Percentiles rank a stretch among this genome's conserved stretches.
Evolutionary conservation across 2,888 invertebrate genomes (phyloP).

Genomic region (Clusia tigrina): DNA sequence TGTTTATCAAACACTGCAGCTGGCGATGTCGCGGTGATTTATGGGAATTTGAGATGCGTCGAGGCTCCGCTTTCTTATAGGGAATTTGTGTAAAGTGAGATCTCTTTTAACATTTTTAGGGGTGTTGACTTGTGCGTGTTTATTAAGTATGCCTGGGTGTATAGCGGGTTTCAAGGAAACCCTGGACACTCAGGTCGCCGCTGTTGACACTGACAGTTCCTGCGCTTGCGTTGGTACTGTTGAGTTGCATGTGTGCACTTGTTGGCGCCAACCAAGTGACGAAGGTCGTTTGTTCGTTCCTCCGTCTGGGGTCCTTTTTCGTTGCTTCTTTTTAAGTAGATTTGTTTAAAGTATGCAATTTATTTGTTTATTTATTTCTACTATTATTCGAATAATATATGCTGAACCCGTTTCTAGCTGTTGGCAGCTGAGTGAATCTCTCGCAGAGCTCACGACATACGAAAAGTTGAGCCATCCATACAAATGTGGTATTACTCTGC

Average conservation of each 20-base stretch:
- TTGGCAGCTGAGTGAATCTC: too few relatives aligned
- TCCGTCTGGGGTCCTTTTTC: too few relatives aligned
- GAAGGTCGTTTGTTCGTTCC: constrained; percentile 6
- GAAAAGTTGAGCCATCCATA: too few relatives aligned
- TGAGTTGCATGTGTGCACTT: too few relatives aligned
- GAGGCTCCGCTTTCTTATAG: constrained; percentile 35
- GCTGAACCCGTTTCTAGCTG: too few relatives aligned
- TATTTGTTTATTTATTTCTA: too few relatives aligned
- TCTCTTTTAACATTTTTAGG: constrained; percentile 35
- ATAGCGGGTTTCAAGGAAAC: constrained; percentile 19
- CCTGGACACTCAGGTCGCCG: constrained; percentile 21
- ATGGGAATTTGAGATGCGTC: constrained; percentile 40
- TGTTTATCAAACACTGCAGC: constrained; percentile 23
- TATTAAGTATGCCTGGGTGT: constrained; percentile 35
- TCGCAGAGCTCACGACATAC: too few relatives aligned
- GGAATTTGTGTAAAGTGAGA: constrained; percentile 56
- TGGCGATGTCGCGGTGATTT: constrained; percentile 47
- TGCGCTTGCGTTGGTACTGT: constrained; percentile 14
- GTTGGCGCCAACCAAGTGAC: constrained; percentile 47
- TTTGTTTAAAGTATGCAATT: too few relatives aligned
- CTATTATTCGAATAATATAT: too few relatives aligned
- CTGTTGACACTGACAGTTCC: constrained; percentile 33
- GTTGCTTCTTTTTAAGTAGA: too few relatives aligned
- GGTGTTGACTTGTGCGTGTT: constrained; percentile 60
- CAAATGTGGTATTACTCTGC: too few relatives aligned